A percentile compares a stretch with the other conserved stretches of the same genome.
phyloP scores from a whole-genome alignment of 2,888 invertebrate species.

The Arge pagana region DNA sequence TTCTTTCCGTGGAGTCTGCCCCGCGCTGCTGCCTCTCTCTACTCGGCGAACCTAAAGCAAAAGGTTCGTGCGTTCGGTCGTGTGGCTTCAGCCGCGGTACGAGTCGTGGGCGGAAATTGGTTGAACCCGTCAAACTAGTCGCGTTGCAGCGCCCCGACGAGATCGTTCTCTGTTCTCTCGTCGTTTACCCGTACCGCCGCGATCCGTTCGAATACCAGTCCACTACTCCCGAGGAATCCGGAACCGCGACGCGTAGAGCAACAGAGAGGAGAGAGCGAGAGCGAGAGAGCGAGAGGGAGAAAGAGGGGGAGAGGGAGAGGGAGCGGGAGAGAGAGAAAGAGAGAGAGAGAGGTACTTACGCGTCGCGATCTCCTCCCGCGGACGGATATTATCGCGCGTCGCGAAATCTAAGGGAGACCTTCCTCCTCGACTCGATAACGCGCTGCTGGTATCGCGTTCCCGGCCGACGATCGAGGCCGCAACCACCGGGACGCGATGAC shows the following conservation, averaged over 20 bases:
- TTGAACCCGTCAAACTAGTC: slow-evolving; percentile 50
- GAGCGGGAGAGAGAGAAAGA: too few species aligned
- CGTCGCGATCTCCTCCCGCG: too few species aligned
- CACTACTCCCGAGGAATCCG: not conserved
- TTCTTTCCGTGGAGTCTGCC: too few species aligned
- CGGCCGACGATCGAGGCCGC: too few species aligned
- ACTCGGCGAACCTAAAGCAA: slow-evolving; percentile 3
- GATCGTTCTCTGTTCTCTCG: slow-evolving; percentile 31
- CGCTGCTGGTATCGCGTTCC: not conserved
- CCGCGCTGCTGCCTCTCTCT: slow-evolving; percentile 13
- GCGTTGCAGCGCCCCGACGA: slow-evolving; percentile 35
- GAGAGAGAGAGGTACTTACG: too few species aligned
- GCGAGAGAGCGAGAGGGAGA: too few species aligned
- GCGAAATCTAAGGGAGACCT: too few species aligned
- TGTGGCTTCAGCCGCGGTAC: slow-evolving; percentile 6
- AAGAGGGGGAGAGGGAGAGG: too few species aligned
- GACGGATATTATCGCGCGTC: too few species aligned
- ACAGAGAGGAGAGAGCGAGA: too few species aligned
- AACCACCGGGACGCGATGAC: too few species aligned
- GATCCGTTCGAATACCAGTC: too few species aligned
- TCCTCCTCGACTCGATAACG: not conserved
- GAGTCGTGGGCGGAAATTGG: slow-evolving; percentile 51
- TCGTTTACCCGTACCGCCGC: slow-evolving; percentile 19
- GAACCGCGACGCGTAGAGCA: not conserved
- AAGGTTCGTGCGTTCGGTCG: slow-evolving; percentile 9